Base-by-base conservation (phyloP, 2,113 vertebrate genomes). In the Carlito syrichta region DNA sequence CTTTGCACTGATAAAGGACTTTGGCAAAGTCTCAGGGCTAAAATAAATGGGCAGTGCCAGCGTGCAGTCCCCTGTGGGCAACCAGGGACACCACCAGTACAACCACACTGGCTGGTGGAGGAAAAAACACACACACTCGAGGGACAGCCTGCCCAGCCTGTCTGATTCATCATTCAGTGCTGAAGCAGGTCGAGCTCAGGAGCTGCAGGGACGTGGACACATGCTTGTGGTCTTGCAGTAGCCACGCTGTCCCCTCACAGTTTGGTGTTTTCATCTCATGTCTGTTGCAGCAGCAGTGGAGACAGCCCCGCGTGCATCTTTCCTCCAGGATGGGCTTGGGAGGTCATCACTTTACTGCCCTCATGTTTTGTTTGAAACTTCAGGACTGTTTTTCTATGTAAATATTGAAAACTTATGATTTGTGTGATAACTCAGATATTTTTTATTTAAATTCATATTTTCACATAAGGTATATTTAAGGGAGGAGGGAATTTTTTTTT, bases 401-500 rank as follows among this genome's bases (percentile, higher is more conserved):
- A 98, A 98, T 99, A 99, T 97, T 93, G 97, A 98, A 98, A 96
- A 98, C 96, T 94, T 99, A 98, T 99, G 97, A 99, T 99, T 99
- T 99, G 99, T 99, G 99, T 99, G 99, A 99, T 99, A 99, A 99
- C 98, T 98, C 98, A 98, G 98, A 99, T 98, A 98, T 99, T 98
- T 99, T 99, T 99, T 99, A 99, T 99, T 99, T 99, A 99, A 99
- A 98, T 99, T 99, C 98, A 95, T 99, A 98, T 98, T 99, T n/a
- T 98, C 98, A 98, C 96, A 97, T 98, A 99, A 99, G 99, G 98
- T 99, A 98, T 99, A 98, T 98, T 98, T 98, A 98, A 98, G 97
- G 98, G 98, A 98, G 95, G 97, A 98, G 98, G 98, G 95, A 96
- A 94, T 98, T 98, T 98, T 99, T 99, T 99, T 98, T 98, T n/a